Conservation (phyloP, 2,113 vertebrate genomes). For the Muntiacus muntjak region DNA sequence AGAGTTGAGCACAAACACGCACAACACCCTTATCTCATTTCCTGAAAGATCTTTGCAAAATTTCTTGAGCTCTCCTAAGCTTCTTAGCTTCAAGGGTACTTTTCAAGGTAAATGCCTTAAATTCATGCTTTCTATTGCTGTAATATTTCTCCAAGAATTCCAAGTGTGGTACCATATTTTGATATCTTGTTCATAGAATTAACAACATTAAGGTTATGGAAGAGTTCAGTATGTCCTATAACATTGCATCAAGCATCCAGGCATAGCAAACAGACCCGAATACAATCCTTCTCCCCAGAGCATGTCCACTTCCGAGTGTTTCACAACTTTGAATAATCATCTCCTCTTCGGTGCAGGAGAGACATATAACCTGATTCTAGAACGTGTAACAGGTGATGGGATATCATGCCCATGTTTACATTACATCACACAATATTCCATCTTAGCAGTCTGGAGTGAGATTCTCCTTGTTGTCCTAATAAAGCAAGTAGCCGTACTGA, state of each 20-base stretch:
- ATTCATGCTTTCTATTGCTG: background rate
- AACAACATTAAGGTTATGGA: background rate
- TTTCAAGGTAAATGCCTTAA: background rate
- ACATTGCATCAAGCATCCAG: background rate
- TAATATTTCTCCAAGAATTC: constrained; percentile 17
- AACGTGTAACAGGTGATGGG: background rate
- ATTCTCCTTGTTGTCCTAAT: background rate
- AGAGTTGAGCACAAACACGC: background rate
- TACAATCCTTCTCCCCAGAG: background rate
- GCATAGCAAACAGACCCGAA: background rate
- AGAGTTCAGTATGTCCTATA: background rate
- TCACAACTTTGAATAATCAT: background rate
- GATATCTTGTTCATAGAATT: background rate
- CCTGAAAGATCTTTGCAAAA: background rate
- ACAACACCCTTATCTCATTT: background rate
- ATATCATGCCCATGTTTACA: background rate
- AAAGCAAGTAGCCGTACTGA: background rate
- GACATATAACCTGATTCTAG: background rate
- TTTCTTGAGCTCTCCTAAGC: background rate
- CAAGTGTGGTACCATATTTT: background rate
- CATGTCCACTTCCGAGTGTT: background rate
- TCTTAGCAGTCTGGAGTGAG: background rate
- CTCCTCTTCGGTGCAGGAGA: background rate
- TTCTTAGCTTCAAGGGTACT: background rate
- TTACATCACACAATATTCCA: background rate